Conservation (phyloP, 1,140 invertebrate genomes). For the Cheumatopsyche charites region DNA sequence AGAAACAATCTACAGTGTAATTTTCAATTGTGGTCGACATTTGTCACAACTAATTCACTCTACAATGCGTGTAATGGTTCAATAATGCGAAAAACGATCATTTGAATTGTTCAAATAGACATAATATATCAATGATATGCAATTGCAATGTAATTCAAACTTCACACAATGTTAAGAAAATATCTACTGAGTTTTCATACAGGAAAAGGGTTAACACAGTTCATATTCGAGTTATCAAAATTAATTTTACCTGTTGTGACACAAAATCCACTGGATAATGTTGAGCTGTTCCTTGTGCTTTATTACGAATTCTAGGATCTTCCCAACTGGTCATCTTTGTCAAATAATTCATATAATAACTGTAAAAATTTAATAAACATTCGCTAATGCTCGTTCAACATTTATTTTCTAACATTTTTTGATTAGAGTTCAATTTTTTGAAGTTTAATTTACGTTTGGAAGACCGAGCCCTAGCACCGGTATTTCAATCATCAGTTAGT, state of each 20-base stretch:
- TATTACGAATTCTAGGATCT: conserved; percentile 50
- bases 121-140: background rate
- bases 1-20: too few relatives aligned
- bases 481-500: too few relatives aligned
- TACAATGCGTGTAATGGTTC: too few relatives aligned
- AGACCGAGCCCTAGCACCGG: too few relatives aligned
- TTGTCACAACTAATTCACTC: too few relatives aligned
- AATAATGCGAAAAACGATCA: too few relatives aligned
- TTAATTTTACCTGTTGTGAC: conserved; percentile 38
- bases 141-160: background rate
- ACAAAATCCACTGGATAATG: conserved; percentile 42
- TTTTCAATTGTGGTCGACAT: too few relatives aligned
- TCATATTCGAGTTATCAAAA: background rate
- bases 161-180: background rate
- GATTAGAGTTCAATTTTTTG: too few relatives aligned
- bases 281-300: conserved; percentile 47
- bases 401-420: too few relatives aligned
- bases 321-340: conserved; percentile 55
- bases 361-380: conserved; percentile 56
- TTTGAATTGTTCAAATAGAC: too few relatives aligned
- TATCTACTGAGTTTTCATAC: conserved; percentile 1
- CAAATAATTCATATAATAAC: conserved; percentile 79
- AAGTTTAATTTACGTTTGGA: too few relatives aligned
- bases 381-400: too few relatives aligned
- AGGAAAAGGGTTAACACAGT: background rate